These are phyloP conservation scores for Pachypeltis micranthus DNA, from an alignment of 1,140 invertebrate genomes.

Conservation along the genomic window DNA sequence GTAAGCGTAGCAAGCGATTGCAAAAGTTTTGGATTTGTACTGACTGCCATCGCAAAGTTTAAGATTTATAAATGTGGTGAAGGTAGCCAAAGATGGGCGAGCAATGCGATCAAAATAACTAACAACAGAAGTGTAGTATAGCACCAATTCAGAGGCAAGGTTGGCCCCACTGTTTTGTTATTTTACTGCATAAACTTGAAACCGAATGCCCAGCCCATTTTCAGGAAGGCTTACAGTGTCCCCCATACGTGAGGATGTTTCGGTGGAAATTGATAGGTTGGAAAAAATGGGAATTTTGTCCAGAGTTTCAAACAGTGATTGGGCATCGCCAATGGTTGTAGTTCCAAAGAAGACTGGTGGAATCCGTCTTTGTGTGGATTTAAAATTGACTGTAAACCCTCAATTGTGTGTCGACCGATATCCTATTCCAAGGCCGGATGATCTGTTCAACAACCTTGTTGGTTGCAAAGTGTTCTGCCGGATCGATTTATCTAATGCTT, in stretches of 20 bases:
- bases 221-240: conserved; percentile 4
- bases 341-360: neutral
- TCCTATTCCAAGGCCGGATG: neutral
- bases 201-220: neutral
- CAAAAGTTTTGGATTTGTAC: too few relatives aligned
- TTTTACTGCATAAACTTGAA: conserved; percentile 15
- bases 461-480: conserved; percentile 29
- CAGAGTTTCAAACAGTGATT: neutral
- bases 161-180: too few relatives aligned
- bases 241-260: neutral
- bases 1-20: too few relatives aligned
- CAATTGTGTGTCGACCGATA: conserved; percentile 2
- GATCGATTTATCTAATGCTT: conserved; percentile 34
- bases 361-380: neutral
- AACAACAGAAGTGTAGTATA: too few relatives aligned
- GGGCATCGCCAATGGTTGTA: neutral
- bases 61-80: too few relatives aligned
- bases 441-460: conserved; percentile 1
- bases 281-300: neutral
- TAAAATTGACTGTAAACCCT: neutral
- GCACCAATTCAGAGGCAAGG: too few relatives aligned
- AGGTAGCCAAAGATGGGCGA: too few relatives aligned
- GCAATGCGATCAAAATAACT: too few relatives aligned
- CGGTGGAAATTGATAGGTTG: conserved; percentile 3
- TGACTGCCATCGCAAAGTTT: too few relatives aligned